These are phyloP conservation scores for Euzophera pinguis DNA, from an alignment of 2,888 invertebrate species.

Conservation along the genomic window DNA sequence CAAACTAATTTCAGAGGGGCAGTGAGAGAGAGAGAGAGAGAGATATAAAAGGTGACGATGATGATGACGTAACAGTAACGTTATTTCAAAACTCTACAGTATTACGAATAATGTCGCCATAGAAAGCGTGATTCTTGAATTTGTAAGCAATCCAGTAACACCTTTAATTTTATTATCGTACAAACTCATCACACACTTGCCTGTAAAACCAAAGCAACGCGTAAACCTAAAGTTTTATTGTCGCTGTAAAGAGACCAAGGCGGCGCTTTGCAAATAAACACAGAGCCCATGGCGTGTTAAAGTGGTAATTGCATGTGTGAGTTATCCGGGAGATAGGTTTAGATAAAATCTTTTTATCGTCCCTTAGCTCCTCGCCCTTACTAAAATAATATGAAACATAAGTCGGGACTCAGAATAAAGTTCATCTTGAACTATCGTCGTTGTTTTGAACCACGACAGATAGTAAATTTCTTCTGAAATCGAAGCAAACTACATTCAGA, in stretches of 20 bases:
- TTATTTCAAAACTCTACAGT: no score
- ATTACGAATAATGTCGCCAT: no score
- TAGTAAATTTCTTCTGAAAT: no score
- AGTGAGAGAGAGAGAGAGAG: no score
- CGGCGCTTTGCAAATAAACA: conserved; percentile 45
- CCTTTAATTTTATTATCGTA: neutral
- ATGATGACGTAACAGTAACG: no score
- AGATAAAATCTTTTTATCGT: conserved; percentile 2
- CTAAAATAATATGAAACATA: neutral
- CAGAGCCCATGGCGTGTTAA: conserved; percentile 3
- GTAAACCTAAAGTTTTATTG: conserved; percentile 56
- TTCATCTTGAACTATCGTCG: no score
- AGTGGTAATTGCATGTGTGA: conserved; percentile 9
- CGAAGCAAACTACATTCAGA: no score
- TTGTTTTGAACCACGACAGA: no score
- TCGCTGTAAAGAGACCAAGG: conserved; percentile 42
- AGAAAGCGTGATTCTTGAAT: neutral
- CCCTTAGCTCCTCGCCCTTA: neutral
- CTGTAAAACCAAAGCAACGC: conserved; percentile 29
- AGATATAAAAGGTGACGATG: no score
- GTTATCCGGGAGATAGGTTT: neutral
- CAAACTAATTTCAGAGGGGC: no score
- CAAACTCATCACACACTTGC: conserved; percentile 13
- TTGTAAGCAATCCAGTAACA: neutral
- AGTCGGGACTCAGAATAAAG: no score